Conservation (phyloP, 2,797 vertebrate species). For the Dromococcyx pavoninus region DNA sequence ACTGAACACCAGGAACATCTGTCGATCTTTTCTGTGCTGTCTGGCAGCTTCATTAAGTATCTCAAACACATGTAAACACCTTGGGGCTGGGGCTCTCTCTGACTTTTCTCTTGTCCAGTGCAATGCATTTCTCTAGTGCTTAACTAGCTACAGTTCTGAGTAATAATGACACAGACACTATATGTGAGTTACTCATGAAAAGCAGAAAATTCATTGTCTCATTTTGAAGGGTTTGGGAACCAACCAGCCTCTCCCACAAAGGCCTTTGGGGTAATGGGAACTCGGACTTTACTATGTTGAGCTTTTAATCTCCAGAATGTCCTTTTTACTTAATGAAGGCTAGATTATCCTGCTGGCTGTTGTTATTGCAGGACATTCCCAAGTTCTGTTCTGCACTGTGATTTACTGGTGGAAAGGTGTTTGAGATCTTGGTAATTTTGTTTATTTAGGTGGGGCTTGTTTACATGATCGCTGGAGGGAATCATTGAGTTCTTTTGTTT, state of each 20-base stretch:
- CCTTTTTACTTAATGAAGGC: background rate
- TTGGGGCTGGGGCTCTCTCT: background rate
- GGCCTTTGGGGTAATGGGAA: background rate
- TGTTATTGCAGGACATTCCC: background rate
- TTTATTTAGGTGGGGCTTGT: background rate
- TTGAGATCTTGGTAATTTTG: background rate
- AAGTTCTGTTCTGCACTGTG: background rate
- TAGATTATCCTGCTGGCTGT: background rate
- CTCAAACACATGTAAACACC: slow-evolving; percentile 13
- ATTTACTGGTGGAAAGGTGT: background rate
- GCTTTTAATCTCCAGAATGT: background rate
- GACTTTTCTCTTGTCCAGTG: background rate
- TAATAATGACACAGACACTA: background rate
- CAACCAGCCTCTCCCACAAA: background rate
- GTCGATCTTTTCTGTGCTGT: background rate
- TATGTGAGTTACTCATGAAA: background rate
- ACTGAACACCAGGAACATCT: slow-evolving; percentile 20
- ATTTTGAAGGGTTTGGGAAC: background rate
- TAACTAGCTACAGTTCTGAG: background rate
- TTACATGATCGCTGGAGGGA: background rate
- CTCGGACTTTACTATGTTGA: background rate
- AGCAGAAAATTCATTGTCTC: background rate
- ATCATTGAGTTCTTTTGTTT: background rate
- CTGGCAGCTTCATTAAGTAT: slow-evolving; percentile 48
- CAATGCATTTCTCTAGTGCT: background rate